Evolutionary conservation across 2,797 vertebrate genomes (phyloP).

Genomic region (Tragopan temminckii): DNA sequence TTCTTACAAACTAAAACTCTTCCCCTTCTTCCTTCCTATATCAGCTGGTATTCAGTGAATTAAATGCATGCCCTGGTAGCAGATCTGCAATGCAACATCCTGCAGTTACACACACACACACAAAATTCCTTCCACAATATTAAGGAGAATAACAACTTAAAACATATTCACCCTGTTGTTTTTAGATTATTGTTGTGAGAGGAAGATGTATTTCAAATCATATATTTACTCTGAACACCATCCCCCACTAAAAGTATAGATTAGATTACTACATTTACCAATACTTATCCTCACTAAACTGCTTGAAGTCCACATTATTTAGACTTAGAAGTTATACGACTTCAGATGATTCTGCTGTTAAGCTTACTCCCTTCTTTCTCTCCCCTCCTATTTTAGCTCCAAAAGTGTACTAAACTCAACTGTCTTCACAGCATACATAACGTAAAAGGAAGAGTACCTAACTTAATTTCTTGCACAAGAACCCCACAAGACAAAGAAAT

Average conservation of each 20-base stretch:
- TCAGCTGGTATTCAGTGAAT: neutral
- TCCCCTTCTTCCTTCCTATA: neutral
- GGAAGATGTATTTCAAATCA: neutral
- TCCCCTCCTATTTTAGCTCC: neutral
- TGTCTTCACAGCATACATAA: neutral
- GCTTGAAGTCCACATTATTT: neutral
- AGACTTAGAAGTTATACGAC: neutral
- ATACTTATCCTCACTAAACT: neutral
- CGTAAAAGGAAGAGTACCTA: neutral
- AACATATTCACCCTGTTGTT: neutral
- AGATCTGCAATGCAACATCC: neutral
- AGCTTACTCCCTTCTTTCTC: neutral
- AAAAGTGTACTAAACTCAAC: neutral
- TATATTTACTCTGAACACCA: neutral
- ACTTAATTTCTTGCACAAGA: neutral
- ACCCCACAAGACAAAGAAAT: neutral
- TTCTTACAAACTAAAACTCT: neutral
- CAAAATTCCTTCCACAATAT: neutral
- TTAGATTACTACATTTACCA: neutral
- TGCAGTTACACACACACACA: neutral
- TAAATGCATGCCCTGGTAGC: neutral
- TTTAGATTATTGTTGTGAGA: neutral
- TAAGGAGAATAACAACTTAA: neutral
- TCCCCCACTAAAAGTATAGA: rapidly evolving
- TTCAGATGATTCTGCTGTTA: neutral